phyloP scores from a whole-genome alignment of 2,888 invertebrate species.

The Uloborus plumipes region DNA sequence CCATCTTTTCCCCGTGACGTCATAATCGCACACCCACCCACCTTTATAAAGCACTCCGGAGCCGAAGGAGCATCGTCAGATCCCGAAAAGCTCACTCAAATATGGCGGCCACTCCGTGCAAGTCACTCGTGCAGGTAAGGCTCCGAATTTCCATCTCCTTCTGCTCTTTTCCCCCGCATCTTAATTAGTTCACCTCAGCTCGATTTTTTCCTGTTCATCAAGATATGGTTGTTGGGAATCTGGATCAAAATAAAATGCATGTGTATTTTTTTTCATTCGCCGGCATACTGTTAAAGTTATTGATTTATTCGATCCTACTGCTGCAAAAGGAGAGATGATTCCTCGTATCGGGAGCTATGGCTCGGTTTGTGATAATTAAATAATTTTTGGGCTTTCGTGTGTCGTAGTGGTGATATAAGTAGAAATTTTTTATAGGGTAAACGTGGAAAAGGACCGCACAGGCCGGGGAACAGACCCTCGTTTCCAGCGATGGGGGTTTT shows the following conservation, averaged over 20 bases:
- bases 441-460: neutral
- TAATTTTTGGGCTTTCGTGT: neutral
- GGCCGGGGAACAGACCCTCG: neutral
- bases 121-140: constrained; percentile 56
- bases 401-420: too few species aligned
- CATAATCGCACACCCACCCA: constrained; percentile 39
- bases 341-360: constrained; percentile 3
- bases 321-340: constrained; percentile 16
- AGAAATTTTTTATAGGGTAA: too few species aligned
- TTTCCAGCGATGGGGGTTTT: constrained; percentile 14
- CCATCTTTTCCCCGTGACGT: constrained; percentile 61
- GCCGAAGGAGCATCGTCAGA: constrained; percentile 38
- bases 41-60: constrained; percentile 55
- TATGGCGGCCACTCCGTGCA: constrained; percentile 53
- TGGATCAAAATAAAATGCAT: neutral
- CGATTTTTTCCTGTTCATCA: neutral
- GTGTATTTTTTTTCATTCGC: neutral
- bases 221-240: neutral
- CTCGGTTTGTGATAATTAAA: constrained; percentile 5
- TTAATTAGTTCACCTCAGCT: neutral
- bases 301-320: constrained; percentile 56
- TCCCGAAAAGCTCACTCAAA: constrained; percentile 35
- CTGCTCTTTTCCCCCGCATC: neutral
- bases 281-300: constrained; percentile 19
- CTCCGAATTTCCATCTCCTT: neutral